phyloP scores from a whole-genome alignment of 2,888 invertebrate species.

The Unio pictorum region DNA sequence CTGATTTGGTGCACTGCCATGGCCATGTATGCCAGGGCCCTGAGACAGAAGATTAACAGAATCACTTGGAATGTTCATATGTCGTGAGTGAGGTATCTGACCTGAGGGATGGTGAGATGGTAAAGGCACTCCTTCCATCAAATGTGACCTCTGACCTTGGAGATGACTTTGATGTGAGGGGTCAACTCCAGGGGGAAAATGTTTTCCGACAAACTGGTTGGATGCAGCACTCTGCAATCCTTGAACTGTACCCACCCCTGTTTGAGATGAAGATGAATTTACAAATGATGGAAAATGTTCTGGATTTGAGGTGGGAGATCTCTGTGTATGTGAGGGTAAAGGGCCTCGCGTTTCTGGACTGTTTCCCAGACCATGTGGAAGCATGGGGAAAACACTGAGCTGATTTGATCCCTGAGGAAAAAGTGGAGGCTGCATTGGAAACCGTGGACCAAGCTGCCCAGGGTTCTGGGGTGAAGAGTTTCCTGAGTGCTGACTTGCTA shows the following conservation, averaged over 20 bases:
- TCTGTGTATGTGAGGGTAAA: conserved; percentile 27
- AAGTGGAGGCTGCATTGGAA: conserved; percentile 1
- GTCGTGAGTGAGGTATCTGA: conserved; percentile 25
- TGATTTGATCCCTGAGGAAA: conserved; percentile 27
- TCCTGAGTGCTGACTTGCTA: conserved; percentile 26
- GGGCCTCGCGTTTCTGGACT: conserved; percentile 27
- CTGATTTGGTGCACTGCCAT: conserved; percentile 7
- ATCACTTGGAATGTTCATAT: conserved; percentile 40
- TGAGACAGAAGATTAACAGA: neutral
- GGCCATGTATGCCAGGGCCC: neutral
- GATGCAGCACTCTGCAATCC: no score
- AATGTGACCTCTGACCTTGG: conserved; percentile 15
- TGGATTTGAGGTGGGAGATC: conserved; percentile 23
- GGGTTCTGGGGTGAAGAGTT: conserved; percentile 17
- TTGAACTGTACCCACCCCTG: no score
- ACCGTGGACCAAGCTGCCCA: conserved; percentile 30
- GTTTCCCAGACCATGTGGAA: conserved; percentile 16
- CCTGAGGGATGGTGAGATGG: conserved; percentile 27
- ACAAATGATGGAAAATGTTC: conserved; percentile 29
- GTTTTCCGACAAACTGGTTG: conserved; percentile 12
- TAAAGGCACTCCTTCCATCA: conserved; percentile 31
- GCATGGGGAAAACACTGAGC: conserved; percentile 21
- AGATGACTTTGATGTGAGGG: conserved; percentile 21
- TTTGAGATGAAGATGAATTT: neutral
- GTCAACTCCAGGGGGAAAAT: conserved; percentile 31